These are phyloP conservation scores for Cephalopholis sonnerati DNA, from an alignment of 2,113 vertebrate species.

Conservation along the genomic window DNA sequence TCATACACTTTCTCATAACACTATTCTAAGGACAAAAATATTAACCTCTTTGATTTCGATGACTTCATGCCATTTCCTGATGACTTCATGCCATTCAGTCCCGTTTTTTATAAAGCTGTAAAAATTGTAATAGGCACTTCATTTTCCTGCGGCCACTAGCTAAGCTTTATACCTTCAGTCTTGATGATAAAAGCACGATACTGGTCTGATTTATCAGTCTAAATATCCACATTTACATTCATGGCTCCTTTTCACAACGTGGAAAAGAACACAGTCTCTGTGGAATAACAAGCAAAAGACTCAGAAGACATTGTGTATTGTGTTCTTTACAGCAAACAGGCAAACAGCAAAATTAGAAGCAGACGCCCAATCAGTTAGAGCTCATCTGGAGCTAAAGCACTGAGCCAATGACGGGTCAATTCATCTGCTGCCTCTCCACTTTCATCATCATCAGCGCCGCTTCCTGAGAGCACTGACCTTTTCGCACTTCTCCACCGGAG, in stretches of 20 bases:
- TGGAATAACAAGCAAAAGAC: not conserved
- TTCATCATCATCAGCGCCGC: slow-evolving; percentile 20
- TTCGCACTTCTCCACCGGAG: not conserved
- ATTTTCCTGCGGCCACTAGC: not conserved
- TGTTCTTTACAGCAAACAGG: not conserved
- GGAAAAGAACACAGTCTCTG: not conserved
- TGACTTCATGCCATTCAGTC: too few relatives aligned
- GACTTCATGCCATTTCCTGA: not conserved
- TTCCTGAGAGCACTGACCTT: slow-evolving; percentile 56
- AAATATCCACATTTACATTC: slow-evolving; percentile 5
- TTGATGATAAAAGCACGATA: not conserved
- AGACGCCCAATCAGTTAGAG: slow-evolving; percentile 33
- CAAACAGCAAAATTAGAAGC: slow-evolving; percentile 11
- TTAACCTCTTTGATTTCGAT: not conserved
- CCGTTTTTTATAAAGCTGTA: not conserved
- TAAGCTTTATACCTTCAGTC: too few relatives aligned
- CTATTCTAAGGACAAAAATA: not conserved
- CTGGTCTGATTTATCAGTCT: too few relatives aligned
- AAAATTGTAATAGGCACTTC: not conserved
- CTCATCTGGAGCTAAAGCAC: slow-evolving; percentile 31
- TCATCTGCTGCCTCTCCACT: slow-evolving; percentile 45
- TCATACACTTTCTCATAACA: too few relatives aligned
- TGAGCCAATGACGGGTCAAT: slow-evolving; percentile 56
- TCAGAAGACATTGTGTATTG: too few relatives aligned
- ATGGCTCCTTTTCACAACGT: not conserved